Percentiles rank a stretch among this genome's conserved stretches.
phyloP scores from a whole-genome alignment of 1,140 invertebrate species.

The Eupristina koningsbergeri region DNA sequence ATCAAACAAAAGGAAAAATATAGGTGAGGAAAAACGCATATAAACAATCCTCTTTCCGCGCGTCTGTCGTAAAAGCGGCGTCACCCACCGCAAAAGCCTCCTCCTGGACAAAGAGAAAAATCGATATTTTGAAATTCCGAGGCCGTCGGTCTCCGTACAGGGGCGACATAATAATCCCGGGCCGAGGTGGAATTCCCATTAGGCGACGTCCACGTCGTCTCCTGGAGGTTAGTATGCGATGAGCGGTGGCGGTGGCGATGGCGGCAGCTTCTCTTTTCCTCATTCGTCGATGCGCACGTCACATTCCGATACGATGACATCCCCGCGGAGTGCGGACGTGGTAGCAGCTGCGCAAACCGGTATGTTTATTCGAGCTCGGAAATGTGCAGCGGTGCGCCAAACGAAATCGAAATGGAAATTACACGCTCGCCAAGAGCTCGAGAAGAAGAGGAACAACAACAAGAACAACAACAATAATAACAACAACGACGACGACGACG shows the following conservation, averaged over 20 bases:
- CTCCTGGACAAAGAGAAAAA: background rate
- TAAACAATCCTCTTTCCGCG: background rate
- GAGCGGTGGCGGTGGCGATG: background rate
- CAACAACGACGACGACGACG: too few relatives aligned
- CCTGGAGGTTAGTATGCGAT: constrained; percentile 19
- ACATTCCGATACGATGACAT: constrained; percentile 46
- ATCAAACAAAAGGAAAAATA: background rate
- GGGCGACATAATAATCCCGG: background rate
- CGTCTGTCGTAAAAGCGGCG: background rate
- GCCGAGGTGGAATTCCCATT: constrained; percentile 41
- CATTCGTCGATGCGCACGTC: constrained; percentile 20
- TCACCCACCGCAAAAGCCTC: background rate
- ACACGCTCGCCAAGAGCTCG: background rate
- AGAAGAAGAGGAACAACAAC: background rate
- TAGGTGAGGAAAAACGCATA: background rate
- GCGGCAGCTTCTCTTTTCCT: constrained; percentile 29
- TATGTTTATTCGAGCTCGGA: background rate
- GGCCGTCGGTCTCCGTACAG: constrained; percentile 7
- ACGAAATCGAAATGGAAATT: constrained; percentile 33
- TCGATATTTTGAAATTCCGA: constrained; percentile 47
- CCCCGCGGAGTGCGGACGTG: background rate
- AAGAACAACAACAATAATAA: too few relatives aligned
- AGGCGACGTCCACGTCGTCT: constrained; percentile 4
- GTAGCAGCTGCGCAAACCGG: background rate
- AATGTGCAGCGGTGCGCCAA: background rate